A percentile compares a stretch with the other conserved stretches of the same genome.
These are phyloP conservation scores for Nothura maculosa DNA, from an alignment of 2,797 vertebrate species.

Conservation along the genomic window DNA sequence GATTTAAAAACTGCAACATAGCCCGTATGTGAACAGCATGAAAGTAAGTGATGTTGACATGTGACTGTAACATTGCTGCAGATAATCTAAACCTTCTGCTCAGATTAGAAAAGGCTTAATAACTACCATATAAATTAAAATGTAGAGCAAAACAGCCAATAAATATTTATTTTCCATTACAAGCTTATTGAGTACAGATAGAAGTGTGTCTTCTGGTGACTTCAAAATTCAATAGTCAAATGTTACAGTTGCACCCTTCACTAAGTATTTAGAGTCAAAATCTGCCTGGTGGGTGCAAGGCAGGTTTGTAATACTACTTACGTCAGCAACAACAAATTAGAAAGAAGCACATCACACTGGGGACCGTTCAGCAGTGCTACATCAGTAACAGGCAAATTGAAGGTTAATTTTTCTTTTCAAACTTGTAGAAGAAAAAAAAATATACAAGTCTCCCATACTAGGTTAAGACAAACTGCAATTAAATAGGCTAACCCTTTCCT, in stretches of 20 bases:
- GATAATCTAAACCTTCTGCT: background rate
- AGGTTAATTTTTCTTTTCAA: background rate
- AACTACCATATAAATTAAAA: slow-evolving; percentile 37
- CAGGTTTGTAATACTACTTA: background rate
- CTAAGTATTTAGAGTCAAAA: background rate
- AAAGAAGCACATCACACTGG: background rate
- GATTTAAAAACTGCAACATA: background rate
- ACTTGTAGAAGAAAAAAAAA: slow-evolving; percentile 44
- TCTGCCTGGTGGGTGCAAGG: background rate
- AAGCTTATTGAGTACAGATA: background rate
- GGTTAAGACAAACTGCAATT: slow-evolving; percentile 30
- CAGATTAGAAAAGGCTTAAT: slow-evolving; percentile 25
- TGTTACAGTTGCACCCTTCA: background rate
- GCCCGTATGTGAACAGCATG: background rate
- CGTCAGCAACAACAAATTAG: background rate
- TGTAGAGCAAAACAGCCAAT: background rate
- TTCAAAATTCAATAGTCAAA: background rate
- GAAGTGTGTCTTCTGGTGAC: background rate
- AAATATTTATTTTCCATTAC: slow-evolving; percentile 7
- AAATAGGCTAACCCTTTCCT: slow-evolving; percentile 30
- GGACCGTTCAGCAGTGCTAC: background rate
- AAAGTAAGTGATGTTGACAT: background rate
- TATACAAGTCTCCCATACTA: background rate
- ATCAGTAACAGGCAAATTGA: background rate
- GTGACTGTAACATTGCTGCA: background rate